phyloP scores from a whole-genome alignment of 1,140 invertebrate species.

The Aphaenogaster floridana region DNA sequence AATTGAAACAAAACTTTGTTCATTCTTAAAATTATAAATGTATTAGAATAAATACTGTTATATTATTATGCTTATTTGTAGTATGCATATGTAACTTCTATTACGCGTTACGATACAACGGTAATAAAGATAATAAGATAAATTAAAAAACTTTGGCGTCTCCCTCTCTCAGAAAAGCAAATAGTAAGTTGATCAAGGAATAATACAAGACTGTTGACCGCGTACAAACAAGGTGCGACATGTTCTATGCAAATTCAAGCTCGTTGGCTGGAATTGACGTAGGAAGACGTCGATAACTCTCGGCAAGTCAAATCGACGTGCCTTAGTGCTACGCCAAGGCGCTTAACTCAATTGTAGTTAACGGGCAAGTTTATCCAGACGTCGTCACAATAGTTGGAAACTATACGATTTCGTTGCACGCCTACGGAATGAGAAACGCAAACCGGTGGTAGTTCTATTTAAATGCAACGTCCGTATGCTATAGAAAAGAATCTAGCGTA shows the following conservation, averaged over 20 bases:
- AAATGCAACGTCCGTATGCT: not conserved
- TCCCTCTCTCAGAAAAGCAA: not conserved
- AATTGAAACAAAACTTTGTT: no score
- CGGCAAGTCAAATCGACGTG: conserved; percentile 68
- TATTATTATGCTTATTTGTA: not conserved
- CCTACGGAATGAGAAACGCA: conserved; percentile 35
- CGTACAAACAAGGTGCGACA: conserved; percentile 62
- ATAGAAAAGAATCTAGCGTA: not conserved
- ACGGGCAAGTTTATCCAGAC: conserved; percentile 53
- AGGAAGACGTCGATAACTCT: conserved; percentile 67
- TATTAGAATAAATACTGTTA: not conserved
- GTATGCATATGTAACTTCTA: not conserved
- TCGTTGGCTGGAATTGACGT: conserved; percentile 59
- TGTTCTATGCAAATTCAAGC: conserved; percentile 70
- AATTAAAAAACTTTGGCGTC: not conserved
- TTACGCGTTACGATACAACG: not conserved
- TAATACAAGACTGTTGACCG: conserved; percentile 57
- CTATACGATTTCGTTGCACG: conserved; percentile 47
- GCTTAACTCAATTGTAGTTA: conserved; percentile 68
- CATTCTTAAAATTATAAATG: no score
- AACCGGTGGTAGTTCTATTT: conserved; percentile 16
- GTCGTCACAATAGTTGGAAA: conserved; percentile 52
- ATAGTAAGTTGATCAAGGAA: conserved; percentile 53
- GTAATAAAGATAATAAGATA: not conserved
- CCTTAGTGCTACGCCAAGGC: conserved; percentile 31